Percentiles rank a stretch among this genome's conserved stretches.
These are phyloP conservation scores for Halichoeres trimaculatus DNA, from an alignment of 2,113 vertebrate species.

Conservation along the genomic window DNA sequence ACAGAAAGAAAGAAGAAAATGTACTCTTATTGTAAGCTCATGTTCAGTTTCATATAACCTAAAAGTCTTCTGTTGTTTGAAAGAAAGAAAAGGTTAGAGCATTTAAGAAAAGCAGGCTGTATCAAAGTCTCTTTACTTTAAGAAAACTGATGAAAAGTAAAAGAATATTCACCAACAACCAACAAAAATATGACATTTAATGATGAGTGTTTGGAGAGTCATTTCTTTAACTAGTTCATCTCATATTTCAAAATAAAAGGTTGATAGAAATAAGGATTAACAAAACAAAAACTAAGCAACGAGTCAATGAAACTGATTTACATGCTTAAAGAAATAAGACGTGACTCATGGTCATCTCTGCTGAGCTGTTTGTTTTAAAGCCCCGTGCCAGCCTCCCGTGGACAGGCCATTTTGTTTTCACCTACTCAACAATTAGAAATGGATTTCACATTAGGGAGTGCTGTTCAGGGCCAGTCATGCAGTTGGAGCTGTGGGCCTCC, in stretches of 20 bases:
- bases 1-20: constrained; percentile 62
- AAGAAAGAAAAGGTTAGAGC: constrained; percentile 38
- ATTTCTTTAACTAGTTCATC: neutral
- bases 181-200: neutral
- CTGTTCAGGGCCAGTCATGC: constrained; percentile 68
- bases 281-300: too few relatives aligned
- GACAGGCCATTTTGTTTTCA: constrained; percentile 55
- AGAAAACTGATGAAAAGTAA: constrained; percentile 7
- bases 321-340: neutral
- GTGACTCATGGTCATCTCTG: constrained; percentile 8
- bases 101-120: constrained; percentile 2
- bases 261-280: too few relatives aligned
- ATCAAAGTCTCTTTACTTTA: constrained; percentile 17
- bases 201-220: neutral
- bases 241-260: neutral
- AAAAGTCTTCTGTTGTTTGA: constrained; percentile 22
- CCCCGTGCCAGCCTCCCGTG: constrained; percentile 36
- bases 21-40: constrained; percentile 24
- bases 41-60: constrained; percentile 18
- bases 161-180: constrained; percentile 20
- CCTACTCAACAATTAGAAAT: constrained; percentile 64
- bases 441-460: constrained; percentile 69
- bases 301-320: neutral
- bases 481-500: constrained; percentile 44
- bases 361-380: constrained; percentile 32